Conservation (phyloP, 2,888 invertebrate genomes). For the Epinotia bilunana region DNA sequence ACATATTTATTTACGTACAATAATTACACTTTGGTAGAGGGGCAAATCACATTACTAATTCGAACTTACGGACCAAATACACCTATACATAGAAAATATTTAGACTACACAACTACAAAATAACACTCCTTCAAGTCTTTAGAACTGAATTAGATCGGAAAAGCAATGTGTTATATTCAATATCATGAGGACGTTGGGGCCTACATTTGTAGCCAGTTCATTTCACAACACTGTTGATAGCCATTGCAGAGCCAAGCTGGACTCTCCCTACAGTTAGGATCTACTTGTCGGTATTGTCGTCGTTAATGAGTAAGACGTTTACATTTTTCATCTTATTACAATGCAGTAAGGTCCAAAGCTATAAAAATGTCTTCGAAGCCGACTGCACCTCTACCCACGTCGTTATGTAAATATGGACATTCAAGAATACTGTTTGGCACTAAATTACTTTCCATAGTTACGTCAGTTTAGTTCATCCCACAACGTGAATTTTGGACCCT, state of each 20-base stretch:
- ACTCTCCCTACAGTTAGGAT: not conserved
- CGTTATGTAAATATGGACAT: conserved; percentile 22
- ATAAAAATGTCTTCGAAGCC: not conserved
- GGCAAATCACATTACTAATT: conserved; percentile 43
- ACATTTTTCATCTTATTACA: not conserved
- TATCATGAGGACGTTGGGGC: not conserved
- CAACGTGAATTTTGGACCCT: conserved; percentile 39
- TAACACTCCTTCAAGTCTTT: conserved; percentile 13
- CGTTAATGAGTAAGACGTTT: not conserved
- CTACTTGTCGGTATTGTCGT: not conserved
- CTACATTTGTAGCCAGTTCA: conserved; percentile 2
- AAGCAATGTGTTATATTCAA: conserved; percentile 1
- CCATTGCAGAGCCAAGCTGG: not conserved
- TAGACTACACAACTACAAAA: not conserved
- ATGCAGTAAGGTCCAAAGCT: conserved; percentile 1
- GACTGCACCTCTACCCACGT: not conserved
- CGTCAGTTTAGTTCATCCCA: not conserved
- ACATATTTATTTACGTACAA: conserved; percentile 53
- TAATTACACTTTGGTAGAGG: conserved; percentile 53
- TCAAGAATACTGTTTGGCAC: conserved; percentile 37
- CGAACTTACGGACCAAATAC: conserved; percentile 1
- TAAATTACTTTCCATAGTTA: conserved; percentile 9
- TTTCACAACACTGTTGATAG: conserved; percentile 11
- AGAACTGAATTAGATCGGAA: conserved; percentile 15
- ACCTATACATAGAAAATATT: not conserved